phyloP scores from a whole-genome alignment of 2,113 vertebrate genomes.

The Xenopus borealis region DNA sequence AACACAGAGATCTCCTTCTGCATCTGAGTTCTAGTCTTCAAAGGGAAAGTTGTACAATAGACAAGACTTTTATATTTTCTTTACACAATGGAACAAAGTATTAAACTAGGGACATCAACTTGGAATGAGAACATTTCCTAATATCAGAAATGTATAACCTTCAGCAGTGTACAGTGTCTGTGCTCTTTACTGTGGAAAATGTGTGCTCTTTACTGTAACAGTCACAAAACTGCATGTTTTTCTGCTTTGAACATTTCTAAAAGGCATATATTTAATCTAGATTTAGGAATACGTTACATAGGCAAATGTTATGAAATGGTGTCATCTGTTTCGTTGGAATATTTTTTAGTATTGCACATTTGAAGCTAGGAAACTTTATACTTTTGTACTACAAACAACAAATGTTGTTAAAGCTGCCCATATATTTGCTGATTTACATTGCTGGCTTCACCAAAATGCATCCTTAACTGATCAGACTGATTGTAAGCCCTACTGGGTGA shows the following conservation, averaged over 20 bases:
- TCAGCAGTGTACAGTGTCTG: background rate
- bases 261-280: constrained; percentile 2
- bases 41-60: constrained; percentile 38
- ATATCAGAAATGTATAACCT: constrained; percentile 8
- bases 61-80: constrained; percentile 24
- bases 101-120: constrained; percentile 21
- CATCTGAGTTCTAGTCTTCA: constrained; percentile 24
- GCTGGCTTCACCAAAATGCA: too few species aligned
- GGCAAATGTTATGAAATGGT: background rate
- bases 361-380: too few species aligned
- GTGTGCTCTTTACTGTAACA: constrained; percentile 8
- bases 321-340: background rate
- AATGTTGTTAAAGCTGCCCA: too few species aligned
- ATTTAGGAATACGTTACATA: background rate
- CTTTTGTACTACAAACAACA: too few species aligned
- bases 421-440: too few species aligned
- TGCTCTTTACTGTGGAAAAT: constrained; percentile 12
- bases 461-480: too few species aligned
- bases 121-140: constrained; percentile 17
- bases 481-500: too few species aligned
- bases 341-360: background rate
- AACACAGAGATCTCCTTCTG: constrained; percentile 35
- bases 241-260: constrained; percentile 13
- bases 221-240: background rate
- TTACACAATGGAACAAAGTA: constrained; percentile 37